These are phyloP conservation scores for Cheirogaleus medius DNA, from an alignment of 2,113 vertebrate species.

Conservation along the genomic window DNA sequence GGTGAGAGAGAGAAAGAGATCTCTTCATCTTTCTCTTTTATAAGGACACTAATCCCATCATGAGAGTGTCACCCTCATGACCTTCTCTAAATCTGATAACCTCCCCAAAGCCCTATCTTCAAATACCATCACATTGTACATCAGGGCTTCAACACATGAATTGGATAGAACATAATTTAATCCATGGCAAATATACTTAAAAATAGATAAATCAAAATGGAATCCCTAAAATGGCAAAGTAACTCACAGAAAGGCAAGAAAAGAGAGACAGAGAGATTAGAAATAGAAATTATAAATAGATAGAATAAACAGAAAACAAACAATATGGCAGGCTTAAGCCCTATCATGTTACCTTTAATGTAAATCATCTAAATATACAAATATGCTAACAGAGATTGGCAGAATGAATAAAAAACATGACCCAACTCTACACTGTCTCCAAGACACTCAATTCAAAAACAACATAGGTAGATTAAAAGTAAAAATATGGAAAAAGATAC, in stretches of 20 bases:
- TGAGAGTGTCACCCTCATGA: neutral
- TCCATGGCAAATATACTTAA: neutral
- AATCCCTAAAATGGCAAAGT: neutral
- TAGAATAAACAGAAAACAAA: neutral
- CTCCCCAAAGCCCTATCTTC: neutral
- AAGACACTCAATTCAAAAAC: constrained; percentile 11
- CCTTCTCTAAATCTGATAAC: neutral
- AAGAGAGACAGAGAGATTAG: neutral
- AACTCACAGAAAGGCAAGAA: neutral
- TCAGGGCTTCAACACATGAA: neutral
- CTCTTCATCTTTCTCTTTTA: neutral
- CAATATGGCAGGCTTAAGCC: neutral
- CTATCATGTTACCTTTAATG: neutral
- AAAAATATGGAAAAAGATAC: neutral
- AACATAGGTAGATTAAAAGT: neutral
- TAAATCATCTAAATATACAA: neutral
- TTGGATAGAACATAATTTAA: neutral
- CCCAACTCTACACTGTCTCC: neutral
- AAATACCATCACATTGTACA: neutral
- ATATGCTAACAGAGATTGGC: neutral
- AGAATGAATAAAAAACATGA: neutral
- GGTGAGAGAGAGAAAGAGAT: neutral
- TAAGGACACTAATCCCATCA: neutral
- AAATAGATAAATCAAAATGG: neutral
- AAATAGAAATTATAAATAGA: neutral